Evolutionary conservation across 2,797 vertebrate genomes (phyloP), one percentile per base, ranked within the genome.

Genomic region (Hozukius guyotensis): DNA sequence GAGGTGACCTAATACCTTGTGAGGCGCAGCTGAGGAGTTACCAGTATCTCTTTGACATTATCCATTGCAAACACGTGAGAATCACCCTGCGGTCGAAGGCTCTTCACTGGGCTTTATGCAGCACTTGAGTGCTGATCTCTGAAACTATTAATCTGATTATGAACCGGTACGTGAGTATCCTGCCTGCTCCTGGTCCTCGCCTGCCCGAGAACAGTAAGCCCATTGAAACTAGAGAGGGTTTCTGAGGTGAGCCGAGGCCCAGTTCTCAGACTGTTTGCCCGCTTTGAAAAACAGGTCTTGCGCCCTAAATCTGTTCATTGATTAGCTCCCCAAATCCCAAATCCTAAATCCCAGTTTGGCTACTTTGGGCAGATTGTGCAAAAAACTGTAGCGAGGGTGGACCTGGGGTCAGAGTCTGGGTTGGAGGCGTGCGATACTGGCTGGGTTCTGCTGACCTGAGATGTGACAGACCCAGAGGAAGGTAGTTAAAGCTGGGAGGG

Each of bases 21-120:
- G 87, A 90, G 90, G 90, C 84, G 90, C 87, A 92, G 90, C 88
- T 84, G 87, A 89, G 86, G 82, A 89, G 90, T 93, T 92, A 94
- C 83, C 67, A 90, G 88, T 90, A 93, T 95, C 91, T 93, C 89
- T 95, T 94, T 95, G 92, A 94, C 93, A 94, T 94, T 95, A 92
- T 94, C 93, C 87, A 20, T 92, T 90, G 81, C 91, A 89, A 90
- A 89, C 93, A 93, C 82, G 72, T 90, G 89, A 84, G 81, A 89
- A 85, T 88, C 68, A 79, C 81, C 82, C 82, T 46, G 69, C 80
- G 85, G 80, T 80, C 46, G 61, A 83, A 76, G 79, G 82, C 78
- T 92, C 79, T 78, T 84, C 71, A 4, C 83, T 31, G 4, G 77
- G 88, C 88, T 84, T 91, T 80, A 83, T 85, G 80, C 73, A 81